Evolutionary conservation across 2,888 invertebrate genomes (phyloP), one percentile per base, ranked within the genome.

Genomic region (Luperina nickerlii): DNA sequence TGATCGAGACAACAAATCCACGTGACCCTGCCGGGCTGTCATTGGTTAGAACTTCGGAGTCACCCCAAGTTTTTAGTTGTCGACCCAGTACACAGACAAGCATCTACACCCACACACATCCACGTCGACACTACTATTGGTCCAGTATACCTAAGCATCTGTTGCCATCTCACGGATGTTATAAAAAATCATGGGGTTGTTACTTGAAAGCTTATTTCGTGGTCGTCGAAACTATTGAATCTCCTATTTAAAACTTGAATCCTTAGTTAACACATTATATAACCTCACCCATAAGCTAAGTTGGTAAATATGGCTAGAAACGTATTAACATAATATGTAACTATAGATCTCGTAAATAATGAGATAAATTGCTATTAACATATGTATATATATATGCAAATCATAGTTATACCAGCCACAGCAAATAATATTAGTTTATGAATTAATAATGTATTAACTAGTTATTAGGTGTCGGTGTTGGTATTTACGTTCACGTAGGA

Each of bases 1-100:
- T 96, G 96, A 96, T 95, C 92, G 90, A 85, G 88, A 94, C 90
- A 95, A 94, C 92, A 94, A 94, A 81, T 91, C 89, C 94, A 93
- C 91, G 91, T 94, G 93, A 91, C 87, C 82, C 69, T 79, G 82
- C 63, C 84, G 69, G 71, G 65, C 82, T 82, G 85, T 83, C 75
- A 93, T 95, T 95, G 94, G 94, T 88, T 86, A 77, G 78, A 81
- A 84, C 70, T 89, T 84, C 81, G 79, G 76, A 85, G 79, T 78
- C 90, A 91, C 93, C 93, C 94, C 83, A 89, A 81, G 24, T 80
- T 87, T 78, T 54, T 82, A 76, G 78, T 74, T 75, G 78, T 86
- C 74, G 82, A 79, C 42, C 71, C 70, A 32, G 13, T 79, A 85
- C 79, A 87, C 84, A 79, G 63, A 74, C 62, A 74, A 63, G 57